Conservation (phyloP, 2,113 vertebrate genomes). For the Struthio camelus region DNA sequence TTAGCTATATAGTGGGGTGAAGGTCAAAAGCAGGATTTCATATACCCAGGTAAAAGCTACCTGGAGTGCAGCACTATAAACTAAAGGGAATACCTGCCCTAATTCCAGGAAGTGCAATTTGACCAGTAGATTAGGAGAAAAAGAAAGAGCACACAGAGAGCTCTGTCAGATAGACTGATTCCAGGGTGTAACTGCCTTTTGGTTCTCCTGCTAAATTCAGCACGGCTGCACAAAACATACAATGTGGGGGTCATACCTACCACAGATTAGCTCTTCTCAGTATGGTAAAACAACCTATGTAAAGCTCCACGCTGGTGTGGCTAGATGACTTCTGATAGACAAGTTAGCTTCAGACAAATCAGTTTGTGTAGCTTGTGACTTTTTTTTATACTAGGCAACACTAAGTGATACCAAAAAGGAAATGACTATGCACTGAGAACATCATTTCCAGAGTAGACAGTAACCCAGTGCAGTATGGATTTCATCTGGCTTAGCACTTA, state of each 20-base stretch:
- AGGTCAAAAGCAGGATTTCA: neutral
- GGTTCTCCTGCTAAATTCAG: neutral
- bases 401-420: neutral
- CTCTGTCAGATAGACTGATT: neutral
- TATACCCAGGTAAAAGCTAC: neutral
- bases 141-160: neutral
- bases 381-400: neutral
- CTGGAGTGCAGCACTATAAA: neutral
- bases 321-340: neutral
- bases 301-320: neutral
- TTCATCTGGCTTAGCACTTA: neutral
- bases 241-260: neutral
- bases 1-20: neutral
- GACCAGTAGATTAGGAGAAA: neutral
- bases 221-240: fast-evolving
- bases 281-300: neutral
- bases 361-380: neutral
- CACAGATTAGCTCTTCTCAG: neutral
- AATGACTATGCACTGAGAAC: fast-evolving
- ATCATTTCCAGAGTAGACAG: neutral
- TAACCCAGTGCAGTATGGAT: neutral
- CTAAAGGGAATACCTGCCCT: neutral
- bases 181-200: neutral
- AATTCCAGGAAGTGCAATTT: neutral
- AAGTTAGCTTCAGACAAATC: neutral